Conservation (phyloP, 2,113 vertebrate genomes). For the Trematocara variabile region DNA sequence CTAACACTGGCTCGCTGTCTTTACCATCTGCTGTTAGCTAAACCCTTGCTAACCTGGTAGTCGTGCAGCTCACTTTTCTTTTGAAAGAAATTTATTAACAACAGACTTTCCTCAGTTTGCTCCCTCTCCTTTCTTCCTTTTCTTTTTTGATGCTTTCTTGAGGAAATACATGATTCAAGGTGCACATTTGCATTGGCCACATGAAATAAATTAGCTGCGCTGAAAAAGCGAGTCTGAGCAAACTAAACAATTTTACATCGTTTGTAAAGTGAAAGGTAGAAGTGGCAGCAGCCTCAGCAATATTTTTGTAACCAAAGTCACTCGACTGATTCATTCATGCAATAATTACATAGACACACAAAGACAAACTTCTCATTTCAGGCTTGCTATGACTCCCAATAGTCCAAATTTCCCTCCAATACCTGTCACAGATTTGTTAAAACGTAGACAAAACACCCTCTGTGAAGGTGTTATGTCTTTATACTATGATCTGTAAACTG, state of each 20-base stretch:
- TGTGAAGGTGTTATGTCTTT: neutral
- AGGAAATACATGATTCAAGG: neutral
- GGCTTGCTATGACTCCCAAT: neutral
- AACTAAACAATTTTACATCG: neutral
- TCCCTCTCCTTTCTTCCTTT: neutral
- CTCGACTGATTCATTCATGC: neutral
- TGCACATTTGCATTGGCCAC: neutral
- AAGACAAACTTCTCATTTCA: neutral
- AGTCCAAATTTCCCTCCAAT: rapidly evolving
- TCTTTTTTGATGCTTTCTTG: neutral
- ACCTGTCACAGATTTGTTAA: neutral
- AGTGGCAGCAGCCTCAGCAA: neutral
- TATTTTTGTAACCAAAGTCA: neutral
- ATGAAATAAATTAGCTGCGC: neutral
- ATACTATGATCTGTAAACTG: neutral
- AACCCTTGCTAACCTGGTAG: neutral
- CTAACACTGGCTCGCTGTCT: neutral
- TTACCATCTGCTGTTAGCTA: neutral
- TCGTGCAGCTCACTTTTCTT: neutral
- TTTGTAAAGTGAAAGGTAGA: neutral
- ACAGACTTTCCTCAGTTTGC: neutral
- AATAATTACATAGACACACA: neutral
- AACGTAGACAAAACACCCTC: rapidly evolving
- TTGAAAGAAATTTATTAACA: neutral
- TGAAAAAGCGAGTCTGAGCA: neutral